These are phyloP conservation scores for Esperia sulphurella DNA, from an alignment of 2,888 invertebrate genomes.

Conservation along the genomic window DNA sequence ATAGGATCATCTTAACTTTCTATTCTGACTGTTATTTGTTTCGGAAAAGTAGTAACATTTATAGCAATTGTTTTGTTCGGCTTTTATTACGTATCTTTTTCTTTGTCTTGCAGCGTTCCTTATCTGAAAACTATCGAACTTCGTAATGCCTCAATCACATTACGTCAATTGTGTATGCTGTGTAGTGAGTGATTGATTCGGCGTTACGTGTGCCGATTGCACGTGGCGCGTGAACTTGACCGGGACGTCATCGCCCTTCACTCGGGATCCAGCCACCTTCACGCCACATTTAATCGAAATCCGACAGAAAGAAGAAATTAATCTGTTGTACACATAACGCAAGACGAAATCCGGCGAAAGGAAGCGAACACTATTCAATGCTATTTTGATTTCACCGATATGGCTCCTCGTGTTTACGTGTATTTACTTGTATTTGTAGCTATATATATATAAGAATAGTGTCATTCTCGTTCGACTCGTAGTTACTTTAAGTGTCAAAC, in stretches of 20 bases:
- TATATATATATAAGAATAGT: too few species aligned
- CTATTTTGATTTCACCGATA: too few species aligned
- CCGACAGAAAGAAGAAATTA: neutral
- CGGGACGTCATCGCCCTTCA: conserved; percentile 24
- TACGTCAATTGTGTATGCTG: conserved; percentile 1
- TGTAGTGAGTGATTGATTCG: conserved; percentile 2
- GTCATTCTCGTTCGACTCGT: neutral
- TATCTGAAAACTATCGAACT: neutral
- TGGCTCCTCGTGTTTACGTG: too few species aligned
- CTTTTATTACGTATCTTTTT: neutral
- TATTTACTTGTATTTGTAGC: too few species aligned
- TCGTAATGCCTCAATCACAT: neutral
- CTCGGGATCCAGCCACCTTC: neutral
- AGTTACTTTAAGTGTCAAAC: neutral
- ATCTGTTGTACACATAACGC: too few species aligned
- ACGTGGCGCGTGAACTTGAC: conserved; percentile 42
- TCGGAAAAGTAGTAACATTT: neutral
- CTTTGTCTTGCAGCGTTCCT: neutral
- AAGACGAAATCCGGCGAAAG: too few species aligned
- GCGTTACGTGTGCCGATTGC: neutral
- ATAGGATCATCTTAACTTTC: too few species aligned
- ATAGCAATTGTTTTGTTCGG: neutral
- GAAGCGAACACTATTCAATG: too few species aligned
- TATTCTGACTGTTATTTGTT: conserved; percentile 1
- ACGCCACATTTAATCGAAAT: neutral